Percentiles rank a stretch among this genome's conserved stretches.
These are phyloP conservation scores for Tautogolabrus adspersus DNA, from an alignment of 2,113 vertebrate genomes.

Conservation along the genomic window DNA sequence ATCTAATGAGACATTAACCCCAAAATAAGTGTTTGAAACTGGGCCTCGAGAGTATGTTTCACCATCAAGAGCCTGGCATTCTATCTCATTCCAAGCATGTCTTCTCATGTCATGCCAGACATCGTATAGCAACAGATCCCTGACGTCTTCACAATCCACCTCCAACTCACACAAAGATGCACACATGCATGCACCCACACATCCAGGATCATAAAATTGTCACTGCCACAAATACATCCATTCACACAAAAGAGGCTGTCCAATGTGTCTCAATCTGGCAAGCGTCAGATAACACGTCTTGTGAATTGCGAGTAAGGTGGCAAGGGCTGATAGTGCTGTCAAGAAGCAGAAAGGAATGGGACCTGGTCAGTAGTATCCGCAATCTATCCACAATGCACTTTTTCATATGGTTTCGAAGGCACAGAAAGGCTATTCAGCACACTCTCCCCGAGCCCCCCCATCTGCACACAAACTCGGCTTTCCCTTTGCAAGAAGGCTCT, in stretches of 20 bases:
- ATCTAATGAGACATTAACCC: constrained; percentile 29
- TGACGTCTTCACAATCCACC: constrained; percentile 51
- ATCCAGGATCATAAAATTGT: constrained; percentile 8
- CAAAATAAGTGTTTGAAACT: constrained; percentile 1
- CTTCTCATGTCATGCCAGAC: constrained; percentile 62
- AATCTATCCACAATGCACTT: constrained; percentile 27
- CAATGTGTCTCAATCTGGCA: constrained; percentile 71
- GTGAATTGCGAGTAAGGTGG: constrained; percentile 63
- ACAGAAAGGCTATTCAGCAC: constrained; percentile 55
- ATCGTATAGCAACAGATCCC: constrained; percentile 46
- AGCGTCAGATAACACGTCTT: constrained; percentile 64
- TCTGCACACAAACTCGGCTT: constrained; percentile 51
- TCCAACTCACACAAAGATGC: constrained; percentile 40
- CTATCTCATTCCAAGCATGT: constrained; percentile 47
- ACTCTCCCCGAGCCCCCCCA: background rate
- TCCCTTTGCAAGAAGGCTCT: constrained; percentile 49
- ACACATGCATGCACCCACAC: constrained; percentile 36
- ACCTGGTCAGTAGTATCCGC: constrained; percentile 47
- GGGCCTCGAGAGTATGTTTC: background rate
- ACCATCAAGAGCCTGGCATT: constrained; percentile 6
- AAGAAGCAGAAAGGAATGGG: constrained; percentile 40
- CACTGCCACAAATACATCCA: constrained; percentile 36
- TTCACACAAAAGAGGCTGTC: constrained; percentile 50
- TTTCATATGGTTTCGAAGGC: constrained; percentile 35
- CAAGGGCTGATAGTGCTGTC: constrained; percentile 55